Percentiles rank a stretch among this genome's conserved stretches.
Conservation (phyloP, 2,113 vertebrate genomes). For the Psittacus erithacus region DNA sequence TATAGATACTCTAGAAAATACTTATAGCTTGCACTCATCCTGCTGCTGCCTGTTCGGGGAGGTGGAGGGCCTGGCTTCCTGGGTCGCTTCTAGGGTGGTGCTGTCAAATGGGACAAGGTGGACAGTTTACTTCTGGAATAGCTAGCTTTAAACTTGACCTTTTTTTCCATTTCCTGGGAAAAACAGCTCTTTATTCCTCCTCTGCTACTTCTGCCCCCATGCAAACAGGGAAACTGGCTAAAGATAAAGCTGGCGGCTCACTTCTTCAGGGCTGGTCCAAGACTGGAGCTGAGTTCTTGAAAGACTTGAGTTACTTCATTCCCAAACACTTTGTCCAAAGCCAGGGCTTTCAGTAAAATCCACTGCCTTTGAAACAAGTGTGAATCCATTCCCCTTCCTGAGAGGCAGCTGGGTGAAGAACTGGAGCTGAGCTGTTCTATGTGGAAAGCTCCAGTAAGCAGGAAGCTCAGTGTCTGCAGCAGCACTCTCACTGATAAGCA, state of each 20-base stretch:
- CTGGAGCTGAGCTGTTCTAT: background rate
- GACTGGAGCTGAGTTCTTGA: background rate
- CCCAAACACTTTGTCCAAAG: background rate
- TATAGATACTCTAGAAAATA: background rate
- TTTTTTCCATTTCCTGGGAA: background rate
- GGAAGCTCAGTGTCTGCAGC: background rate
- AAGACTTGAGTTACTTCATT: background rate
- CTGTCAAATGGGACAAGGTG: background rate
- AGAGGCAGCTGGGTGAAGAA: background rate
- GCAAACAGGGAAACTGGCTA: background rate
- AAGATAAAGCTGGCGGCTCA: background rate
- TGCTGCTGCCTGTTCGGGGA: background rate
- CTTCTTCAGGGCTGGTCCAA: background rate
- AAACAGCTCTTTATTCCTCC: background rate
- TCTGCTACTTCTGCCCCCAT: background rate
- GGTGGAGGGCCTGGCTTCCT: background rate
- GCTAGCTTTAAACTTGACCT: background rate
- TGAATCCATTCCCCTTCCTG: background rate
- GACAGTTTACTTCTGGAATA: background rate
- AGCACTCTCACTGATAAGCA: background rate
- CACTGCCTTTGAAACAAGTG: background rate
- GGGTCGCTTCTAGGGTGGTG: background rate
- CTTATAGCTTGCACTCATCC: background rate
- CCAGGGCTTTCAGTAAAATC: background rate
- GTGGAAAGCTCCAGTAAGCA: background rate